Evolutionary conservation across 2,113 vertebrate genomes (phyloP).

Genomic region (Gracilinanus agilis): DNA sequence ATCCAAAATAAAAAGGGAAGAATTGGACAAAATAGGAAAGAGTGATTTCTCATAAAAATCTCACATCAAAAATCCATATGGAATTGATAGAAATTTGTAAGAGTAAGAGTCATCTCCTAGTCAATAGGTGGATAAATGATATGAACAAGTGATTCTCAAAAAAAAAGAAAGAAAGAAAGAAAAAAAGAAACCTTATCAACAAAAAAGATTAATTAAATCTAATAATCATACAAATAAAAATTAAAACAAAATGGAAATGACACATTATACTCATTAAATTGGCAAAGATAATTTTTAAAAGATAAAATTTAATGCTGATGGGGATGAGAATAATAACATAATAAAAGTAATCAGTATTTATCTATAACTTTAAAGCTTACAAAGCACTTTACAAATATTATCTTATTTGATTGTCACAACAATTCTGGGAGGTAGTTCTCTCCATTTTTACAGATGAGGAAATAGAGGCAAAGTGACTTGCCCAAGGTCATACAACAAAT

Average conservation of each 20-base stretch:
- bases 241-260: neutral
- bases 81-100: neutral
- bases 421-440: slow-evolving; percentile 1
- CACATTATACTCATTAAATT: neutral
- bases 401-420: neutral
- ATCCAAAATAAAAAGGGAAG: neutral
- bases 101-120: neutral
- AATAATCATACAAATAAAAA: neutral
- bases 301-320: neutral
- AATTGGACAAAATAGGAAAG: neutral
- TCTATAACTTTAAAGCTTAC: neutral
- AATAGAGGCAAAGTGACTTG: slow-evolving; percentile 17
- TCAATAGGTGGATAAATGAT: neutral
- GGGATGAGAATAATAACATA: neutral
- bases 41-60: neutral
- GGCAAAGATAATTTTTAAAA: neutral
- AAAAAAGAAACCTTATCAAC: neutral
- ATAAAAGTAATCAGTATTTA: neutral
- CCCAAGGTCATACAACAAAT: neutral
- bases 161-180: neutral
- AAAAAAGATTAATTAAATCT: neutral
- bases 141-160: neutral
- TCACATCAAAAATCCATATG: neutral
- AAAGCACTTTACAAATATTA: slow-evolving; percentile 21
- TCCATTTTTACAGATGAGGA: slow-evolving; percentile 37